Evolutionary conservation across 1,140 invertebrate species (phyloP), one percentile per base, ranked within the genome.

Genomic region (Zaprionus davidi): DNA sequence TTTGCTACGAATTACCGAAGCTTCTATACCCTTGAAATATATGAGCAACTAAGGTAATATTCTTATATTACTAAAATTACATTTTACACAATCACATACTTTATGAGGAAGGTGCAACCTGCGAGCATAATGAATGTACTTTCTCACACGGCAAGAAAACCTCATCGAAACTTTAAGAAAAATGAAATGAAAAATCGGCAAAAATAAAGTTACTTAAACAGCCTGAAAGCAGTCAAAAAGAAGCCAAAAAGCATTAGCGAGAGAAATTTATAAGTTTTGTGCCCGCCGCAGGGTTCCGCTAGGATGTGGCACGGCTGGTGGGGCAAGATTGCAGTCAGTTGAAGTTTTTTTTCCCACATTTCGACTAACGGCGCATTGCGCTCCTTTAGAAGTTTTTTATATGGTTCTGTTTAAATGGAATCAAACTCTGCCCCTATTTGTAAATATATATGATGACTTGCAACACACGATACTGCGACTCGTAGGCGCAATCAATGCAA

Each of bases 211-310:
- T 78, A 28, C 76, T 46, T 46, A n/a, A 46, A 46, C 41, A 46
- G 41, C 41, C 41, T 17, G n/a, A 46, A 46, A 46, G 17, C 41
- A 46, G 41, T 46, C 41, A 46, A n/a, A 46, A 46, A 46, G 68
- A 78, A 71, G 71, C 62, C 66, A 79, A 51, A 79, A 76, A 68
- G 77, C 68, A 79, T 82, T 82, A 88, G 83, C 70, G 68, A 70
- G 41, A 85, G 28, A 85, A 86, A 86, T 87, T 88, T 85, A 88
- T 83, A 84, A 88, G 84, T 66, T 87, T 88, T 20, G 56, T 57
- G 31, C 11, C 58, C 28, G 31, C 44, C 53, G 28, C 60, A 66
- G 58, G 55, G 7, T 26, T 24, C 34, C 41, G 41, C 41, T 46
- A 9, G 34, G 5, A 22, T 11, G 34, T 20, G 11, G 55, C 41